phyloP scores from a whole-genome alignment of 2,888 invertebrate genomes.

The Deilephila elpenor region DNA sequence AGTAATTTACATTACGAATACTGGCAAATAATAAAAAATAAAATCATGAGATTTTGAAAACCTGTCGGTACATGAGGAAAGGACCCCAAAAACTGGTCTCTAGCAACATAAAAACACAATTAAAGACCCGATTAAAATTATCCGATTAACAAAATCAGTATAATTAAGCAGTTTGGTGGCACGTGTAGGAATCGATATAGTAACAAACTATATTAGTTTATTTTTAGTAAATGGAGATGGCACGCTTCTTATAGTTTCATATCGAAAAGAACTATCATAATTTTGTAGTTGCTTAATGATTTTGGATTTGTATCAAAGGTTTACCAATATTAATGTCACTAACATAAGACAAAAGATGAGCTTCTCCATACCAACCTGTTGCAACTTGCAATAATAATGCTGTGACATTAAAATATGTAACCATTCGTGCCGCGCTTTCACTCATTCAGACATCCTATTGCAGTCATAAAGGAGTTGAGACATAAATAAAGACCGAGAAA shows the following conservation, averaged over 20 bases:
- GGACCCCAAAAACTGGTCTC: conserved; percentile 60
- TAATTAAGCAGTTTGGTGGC: conserved; percentile 73
- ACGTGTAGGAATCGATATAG: conserved; percentile 61
- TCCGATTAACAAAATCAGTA: conserved; percentile 44
- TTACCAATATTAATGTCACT: no score
- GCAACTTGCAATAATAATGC: background rate
- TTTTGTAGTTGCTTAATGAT: no score
- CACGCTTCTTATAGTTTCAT: no score
- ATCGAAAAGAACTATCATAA: no score
- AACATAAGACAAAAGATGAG: no score
- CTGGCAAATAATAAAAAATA: no score
- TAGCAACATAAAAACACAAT: conserved; percentile 68
- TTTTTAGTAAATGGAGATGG: background rate
- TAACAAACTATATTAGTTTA: background rate
- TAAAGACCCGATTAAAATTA: conserved; percentile 40
- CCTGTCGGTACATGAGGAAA: background rate
- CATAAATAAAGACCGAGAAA: conserved; percentile 22
- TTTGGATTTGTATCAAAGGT: no score
- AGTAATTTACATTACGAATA: no score
- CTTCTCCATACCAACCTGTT: no score
- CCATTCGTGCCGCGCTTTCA: background rate
- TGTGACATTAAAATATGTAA: background rate
- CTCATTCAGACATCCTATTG: conserved; percentile 47
- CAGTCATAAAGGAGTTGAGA: conserved; percentile 34
- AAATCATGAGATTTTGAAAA: background rate